These are phyloP conservation scores for Eriosoma lanigerum DNA, from an alignment of 1,140 invertebrate genomes.

Conservation along the genomic window DNA sequence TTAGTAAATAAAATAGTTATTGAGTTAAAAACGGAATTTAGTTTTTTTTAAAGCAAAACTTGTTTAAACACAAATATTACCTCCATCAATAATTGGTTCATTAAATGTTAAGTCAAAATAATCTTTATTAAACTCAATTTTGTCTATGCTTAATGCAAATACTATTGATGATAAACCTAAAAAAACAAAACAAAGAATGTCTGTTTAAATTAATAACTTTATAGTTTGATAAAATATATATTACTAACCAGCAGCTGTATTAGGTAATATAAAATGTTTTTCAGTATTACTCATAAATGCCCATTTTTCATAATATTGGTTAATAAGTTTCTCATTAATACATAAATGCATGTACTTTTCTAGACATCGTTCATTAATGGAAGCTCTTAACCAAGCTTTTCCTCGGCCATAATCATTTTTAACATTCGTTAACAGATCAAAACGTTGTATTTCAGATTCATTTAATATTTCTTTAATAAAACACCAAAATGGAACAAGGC, in stretches of 20 bases:
- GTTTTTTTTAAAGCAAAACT: too few relatives aligned
- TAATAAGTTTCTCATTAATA: slow-evolving; percentile 66
- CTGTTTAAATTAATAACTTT: neutral
- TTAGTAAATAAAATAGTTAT: too few relatives aligned
- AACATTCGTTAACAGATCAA: slow-evolving; percentile 75
- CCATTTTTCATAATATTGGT: slow-evolving; percentile 81
- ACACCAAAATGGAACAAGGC: slow-evolving; percentile 63
- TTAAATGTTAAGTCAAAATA: slow-evolving; percentile 13
- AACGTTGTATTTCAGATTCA: slow-evolving; percentile 84
- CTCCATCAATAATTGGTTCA: slow-evolving; percentile 55
- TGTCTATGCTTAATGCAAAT: slow-evolving; percentile 88
- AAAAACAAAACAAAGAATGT: slow-evolving; percentile 56
- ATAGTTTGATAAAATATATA: neutral
- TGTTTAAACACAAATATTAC: neutral
- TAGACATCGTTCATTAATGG: slow-evolving; percentile 84
- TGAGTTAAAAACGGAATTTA: too few relatives aligned
- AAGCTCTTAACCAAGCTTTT: slow-evolving; percentile 81
- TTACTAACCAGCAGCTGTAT: slow-evolving; percentile 74
- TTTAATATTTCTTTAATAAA: slow-evolving; percentile 73
- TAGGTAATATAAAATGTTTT: slow-evolving; percentile 72
- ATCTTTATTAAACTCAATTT: slow-evolving; percentile 72
- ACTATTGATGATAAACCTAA: slow-evolving; percentile 80
- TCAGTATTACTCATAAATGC: slow-evolving; percentile 78
- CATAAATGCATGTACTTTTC: slow-evolving; percentile 82
- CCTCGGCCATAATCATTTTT: slow-evolving; percentile 79